A percentile compares a stretch with the other conserved stretches of the same genome.
Conservation (phyloP, 1,140 invertebrate species). For the Nixonia krombeini region DNA sequence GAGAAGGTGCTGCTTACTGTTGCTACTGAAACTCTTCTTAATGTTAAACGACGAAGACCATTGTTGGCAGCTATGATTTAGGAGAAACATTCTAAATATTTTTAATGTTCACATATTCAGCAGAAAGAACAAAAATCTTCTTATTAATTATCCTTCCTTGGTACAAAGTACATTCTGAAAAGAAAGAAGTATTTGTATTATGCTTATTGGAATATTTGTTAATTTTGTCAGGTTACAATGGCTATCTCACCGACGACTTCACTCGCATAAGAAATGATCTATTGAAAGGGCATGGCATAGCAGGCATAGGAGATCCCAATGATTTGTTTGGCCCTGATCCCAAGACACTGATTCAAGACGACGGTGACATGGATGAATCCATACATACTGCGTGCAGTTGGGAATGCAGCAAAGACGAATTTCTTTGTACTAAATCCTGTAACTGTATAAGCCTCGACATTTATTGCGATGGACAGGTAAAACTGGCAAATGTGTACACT, state of each 20-base stretch:
- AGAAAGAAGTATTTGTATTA: too few species aligned
- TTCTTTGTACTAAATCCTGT: constrained; percentile 74
- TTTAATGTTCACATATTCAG: too few species aligned
- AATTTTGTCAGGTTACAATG: constrained; percentile 33
- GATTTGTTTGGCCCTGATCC: constrained; percentile 42
- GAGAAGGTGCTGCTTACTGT: constrained; percentile 47
- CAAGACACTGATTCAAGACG: constrained; percentile 55
- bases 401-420: constrained; percentile 69
- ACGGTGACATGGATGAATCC: constrained; percentile 43
- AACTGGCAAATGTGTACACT: too few species aligned
- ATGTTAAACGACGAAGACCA: too few species aligned
- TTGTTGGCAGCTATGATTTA: too few species aligned
- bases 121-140: too few species aligned
- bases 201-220: too few species aligned
- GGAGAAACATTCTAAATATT: too few species aligned
- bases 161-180: too few species aligned
- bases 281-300: constrained; percentile 42
- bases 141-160: too few species aligned
- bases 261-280: constrained; percentile 41
- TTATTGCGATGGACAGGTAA: constrained; percentile 58
- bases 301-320: constrained; percentile 30
- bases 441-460: constrained; percentile 72
- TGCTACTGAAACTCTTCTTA: neutral
- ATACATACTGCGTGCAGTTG: constrained; percentile 62
- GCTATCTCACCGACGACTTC: constrained; percentile 30